These are phyloP conservation scores for Tiphia femorata DNA, from an alignment of 2,888 invertebrate species.

Conservation along the genomic window DNA sequence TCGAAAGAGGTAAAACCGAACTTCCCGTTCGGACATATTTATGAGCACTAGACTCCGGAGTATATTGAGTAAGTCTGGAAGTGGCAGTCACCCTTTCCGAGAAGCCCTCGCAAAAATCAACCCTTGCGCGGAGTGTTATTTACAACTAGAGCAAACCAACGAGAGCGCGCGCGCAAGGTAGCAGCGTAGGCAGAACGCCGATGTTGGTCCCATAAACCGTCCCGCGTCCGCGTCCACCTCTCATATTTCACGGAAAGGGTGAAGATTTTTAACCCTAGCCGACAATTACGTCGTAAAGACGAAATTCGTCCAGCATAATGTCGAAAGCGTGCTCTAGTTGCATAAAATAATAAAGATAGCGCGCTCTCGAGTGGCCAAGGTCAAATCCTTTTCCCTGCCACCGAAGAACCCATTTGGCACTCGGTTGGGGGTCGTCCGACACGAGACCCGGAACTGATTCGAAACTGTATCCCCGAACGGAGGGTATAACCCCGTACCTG, in stretches of 20 bases:
- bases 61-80: conserved; percentile 8
- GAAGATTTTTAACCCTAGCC: conserved; percentile 63
- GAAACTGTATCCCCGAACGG: conserved; percentile 35
- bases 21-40: conserved; percentile 23
- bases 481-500: conserved; percentile 48
- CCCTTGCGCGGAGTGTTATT: conserved; percentile 57
- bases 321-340: conserved; percentile 57
- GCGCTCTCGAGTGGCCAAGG: conserved; percentile 39
- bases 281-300: conserved; percentile 61
- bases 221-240: background rate
- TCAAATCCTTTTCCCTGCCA: conserved; percentile 58
- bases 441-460: conserved; percentile 27
- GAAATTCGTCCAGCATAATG: conserved; percentile 42
- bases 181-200: conserved; percentile 15
- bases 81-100: conserved; percentile 21
- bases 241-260: conserved; percentile 59
- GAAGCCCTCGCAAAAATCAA: conserved; percentile 50
- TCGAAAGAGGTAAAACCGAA: conserved; percentile 25
- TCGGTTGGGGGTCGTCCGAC: background rate
- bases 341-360: conserved; percentile 61
- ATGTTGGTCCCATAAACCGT: conserved; percentile 44
- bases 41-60: background rate
- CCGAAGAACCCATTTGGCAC: conserved; percentile 35
- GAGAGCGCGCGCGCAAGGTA: conserved; percentile 21
- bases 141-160: conserved; percentile 61